Conservation (phyloP, 2,113 vertebrate species). For the Eulemur macaco region DNA sequence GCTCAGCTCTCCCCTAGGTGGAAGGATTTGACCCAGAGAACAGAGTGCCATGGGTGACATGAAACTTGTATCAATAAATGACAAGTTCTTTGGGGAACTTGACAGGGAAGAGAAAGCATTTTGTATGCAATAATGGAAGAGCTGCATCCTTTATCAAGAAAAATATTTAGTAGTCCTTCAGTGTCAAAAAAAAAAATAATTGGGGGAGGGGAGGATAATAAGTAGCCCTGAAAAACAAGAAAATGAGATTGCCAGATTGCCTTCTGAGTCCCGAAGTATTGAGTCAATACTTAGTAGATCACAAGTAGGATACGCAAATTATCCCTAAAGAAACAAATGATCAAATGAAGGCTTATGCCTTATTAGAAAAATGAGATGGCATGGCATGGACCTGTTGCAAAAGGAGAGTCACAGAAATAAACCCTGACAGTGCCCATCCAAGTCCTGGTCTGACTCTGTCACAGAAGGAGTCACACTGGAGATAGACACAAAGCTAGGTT, state of each 20-base stretch:
- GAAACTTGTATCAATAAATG: background rate
- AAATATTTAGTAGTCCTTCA: background rate
- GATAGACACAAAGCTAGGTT: background rate
- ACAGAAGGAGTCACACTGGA: background rate
- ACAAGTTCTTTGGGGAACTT: background rate
- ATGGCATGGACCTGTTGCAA: too few species aligned
- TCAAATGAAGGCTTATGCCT: background rate
- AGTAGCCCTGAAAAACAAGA: background rate
- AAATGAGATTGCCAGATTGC: background rate
- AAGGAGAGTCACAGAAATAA: background rate
- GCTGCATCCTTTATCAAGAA: background rate
- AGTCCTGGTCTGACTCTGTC: too few species aligned
- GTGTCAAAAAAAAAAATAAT: background rate
- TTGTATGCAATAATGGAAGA: background rate
- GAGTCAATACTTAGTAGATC: background rate
- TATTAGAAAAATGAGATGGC: background rate
- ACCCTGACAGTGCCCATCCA: background rate
- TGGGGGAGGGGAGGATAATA: rapidly evolving
- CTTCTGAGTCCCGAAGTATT: background rate
- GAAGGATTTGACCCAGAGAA: background rate
- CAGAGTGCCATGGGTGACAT: background rate
- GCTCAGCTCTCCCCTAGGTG: background rate
- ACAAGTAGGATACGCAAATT: background rate
- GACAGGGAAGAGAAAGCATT: background rate
- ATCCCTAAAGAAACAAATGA: background rate